Evolutionary conservation across 2,797 vertebrate species (phyloP).

Genomic region (Lagodon rhomboides): DNA sequence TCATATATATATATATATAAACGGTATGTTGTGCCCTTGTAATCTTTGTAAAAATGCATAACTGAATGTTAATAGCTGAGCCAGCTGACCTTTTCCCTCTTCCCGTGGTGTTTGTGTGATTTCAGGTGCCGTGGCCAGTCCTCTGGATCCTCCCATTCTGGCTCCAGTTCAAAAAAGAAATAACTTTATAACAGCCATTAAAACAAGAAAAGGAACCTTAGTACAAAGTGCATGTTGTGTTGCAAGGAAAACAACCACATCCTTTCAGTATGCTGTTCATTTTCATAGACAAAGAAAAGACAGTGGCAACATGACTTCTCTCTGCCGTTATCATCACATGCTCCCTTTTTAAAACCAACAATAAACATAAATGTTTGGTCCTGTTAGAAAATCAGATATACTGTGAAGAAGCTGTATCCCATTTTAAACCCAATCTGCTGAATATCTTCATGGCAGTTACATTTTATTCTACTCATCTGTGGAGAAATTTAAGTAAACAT

Average conservation of each 20-base stretch:
- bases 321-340: slow-evolving; percentile 44
- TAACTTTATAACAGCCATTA: slow-evolving; percentile 84
- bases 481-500: slow-evolving; percentile 24
- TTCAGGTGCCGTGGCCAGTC: slow-evolving; percentile 93
- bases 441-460: slow-evolving; percentile 23
- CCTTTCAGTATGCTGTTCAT: slow-evolving; percentile 86
- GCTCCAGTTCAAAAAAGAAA: slow-evolving; percentile 99
- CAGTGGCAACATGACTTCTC: slow-evolving; percentile 71
- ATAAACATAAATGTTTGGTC: slow-evolving; percentile 63
- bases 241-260: slow-evolving; percentile 85
- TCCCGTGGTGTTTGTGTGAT: slow-evolving; percentile 86
- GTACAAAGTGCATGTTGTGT: slow-evolving; percentile 93
- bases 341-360: slow-evolving; percentile 65
- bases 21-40: slow-evolving; percentile 23
- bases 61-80: slow-evolving; percentile 3
- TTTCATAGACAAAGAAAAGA: slow-evolving; percentile 72
- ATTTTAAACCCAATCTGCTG: slow-evolving; percentile 40
- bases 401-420: slow-evolving; percentile 61
- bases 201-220: slow-evolving; percentile 80
- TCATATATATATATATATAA: no score
- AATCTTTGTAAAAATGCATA: slow-evolving; percentile 66
- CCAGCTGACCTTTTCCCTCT: slow-evolving; percentile 67
- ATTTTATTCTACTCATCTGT: slow-evolving; percentile 42
- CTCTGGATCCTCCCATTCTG: slow-evolving; percentile 97
- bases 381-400: slow-evolving; percentile 50